A percentile compares a stretch with the other conserved stretches of the same genome.
Evolutionary conservation across 2,113 vertebrate genomes (phyloP).

Genomic region (Amphilophus citrinellus): DNA sequence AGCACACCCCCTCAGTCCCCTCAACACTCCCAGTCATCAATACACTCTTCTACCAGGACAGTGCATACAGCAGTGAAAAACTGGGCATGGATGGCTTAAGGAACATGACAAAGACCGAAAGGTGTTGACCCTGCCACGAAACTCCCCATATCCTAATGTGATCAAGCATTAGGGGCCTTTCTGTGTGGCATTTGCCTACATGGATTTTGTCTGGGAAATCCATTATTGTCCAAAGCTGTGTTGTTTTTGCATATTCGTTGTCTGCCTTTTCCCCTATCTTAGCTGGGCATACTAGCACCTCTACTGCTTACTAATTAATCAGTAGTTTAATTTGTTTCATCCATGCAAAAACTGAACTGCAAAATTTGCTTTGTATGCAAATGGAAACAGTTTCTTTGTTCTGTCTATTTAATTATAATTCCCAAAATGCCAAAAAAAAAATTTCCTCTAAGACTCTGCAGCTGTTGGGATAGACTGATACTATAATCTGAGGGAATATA

Average conservation of each 20-base stretch:
- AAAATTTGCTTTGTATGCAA: not conserved
- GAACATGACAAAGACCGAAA: not conserved
- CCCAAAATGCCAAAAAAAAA: not conserved
- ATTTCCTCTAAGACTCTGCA: not conserved
- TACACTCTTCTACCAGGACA: not conserved
- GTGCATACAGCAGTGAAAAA: not conserved
- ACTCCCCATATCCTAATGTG: not conserved
- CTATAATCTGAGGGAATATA: constrained; percentile 8
- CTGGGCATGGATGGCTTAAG: not conserved
- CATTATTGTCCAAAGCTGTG: not conserved
- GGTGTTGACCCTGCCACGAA: not conserved
- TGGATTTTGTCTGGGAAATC: not conserved
- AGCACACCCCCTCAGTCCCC: not conserved
- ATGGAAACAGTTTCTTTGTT: not conserved
- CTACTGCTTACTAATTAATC: not conserved
- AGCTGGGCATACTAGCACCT: not conserved
- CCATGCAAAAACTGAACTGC: not conserved
- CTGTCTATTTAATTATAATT: not conserved
- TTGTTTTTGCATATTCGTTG: not conserved
- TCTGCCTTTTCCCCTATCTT: not conserved
- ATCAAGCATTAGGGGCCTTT: not conserved
- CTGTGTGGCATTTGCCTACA: not conserved
- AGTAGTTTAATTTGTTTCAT: not conserved
- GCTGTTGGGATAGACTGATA: not conserved
- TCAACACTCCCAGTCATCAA: not conserved